These are phyloP conservation scores for Pteropus rufus DNA, from an alignment of 2,797 vertebrate genomes.

Conservation along the genomic window DNA sequence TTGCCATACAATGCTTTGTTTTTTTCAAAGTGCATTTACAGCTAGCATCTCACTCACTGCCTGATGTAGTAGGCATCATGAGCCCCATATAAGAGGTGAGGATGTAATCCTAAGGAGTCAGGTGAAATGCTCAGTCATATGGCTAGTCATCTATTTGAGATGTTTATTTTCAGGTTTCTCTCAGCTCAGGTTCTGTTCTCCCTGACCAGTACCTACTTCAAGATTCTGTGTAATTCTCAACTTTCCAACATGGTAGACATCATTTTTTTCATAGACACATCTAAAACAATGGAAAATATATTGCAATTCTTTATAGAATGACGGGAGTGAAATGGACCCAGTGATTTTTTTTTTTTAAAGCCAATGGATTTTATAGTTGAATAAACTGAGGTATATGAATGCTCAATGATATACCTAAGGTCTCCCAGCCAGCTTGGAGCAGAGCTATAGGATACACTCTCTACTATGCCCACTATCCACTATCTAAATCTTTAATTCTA, in stretches of 20 bases:
- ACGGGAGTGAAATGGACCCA: neutral
- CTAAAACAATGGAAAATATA: neutral
- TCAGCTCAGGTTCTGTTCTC: neutral
- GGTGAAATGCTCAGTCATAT: neutral
- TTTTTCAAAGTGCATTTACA: neutral
- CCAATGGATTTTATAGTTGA: neutral
- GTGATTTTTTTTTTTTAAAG: neutral
- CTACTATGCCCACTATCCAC: no score
- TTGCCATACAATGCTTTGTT: neutral
- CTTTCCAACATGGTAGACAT: neutral
- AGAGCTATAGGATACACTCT: neutral
- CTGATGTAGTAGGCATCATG: neutral
- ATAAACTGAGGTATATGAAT: neutral
- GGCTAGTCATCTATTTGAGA: neutral
- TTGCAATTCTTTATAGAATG: neutral
- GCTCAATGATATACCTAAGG: neutral
- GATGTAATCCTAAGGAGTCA: neutral
- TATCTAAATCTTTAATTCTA: neutral
- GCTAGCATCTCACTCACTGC: neutral
- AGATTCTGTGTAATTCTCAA: neutral
- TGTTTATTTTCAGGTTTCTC: neutral
- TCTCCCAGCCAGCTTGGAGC: rapidly evolving
- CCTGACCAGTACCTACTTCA: neutral
- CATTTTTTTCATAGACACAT: neutral
- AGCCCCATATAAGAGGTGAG: neutral